Evolutionary conservation across 2,888 invertebrate genomes (phyloP).

Genomic region (Eupithecia insigniata): DNA sequence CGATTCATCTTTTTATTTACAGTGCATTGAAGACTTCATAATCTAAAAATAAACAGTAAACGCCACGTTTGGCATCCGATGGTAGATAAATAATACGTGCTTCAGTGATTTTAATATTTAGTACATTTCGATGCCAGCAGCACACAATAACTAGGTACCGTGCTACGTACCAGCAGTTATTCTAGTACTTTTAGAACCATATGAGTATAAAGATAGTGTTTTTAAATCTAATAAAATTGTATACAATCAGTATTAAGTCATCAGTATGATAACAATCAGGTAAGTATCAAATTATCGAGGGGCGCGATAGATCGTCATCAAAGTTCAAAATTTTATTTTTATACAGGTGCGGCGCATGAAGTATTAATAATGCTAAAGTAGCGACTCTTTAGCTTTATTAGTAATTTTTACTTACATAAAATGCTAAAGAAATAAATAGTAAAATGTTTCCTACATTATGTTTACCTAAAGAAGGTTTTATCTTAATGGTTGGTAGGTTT

Average conservation of each 20-base stretch:
- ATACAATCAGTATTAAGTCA: not conserved
- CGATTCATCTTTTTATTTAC: not conserved
- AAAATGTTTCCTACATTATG: no score
- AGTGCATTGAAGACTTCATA: not conserved
- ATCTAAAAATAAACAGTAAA: not conserved
- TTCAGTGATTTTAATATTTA: slow-evolving; percentile 21
- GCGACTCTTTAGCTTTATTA: no score
- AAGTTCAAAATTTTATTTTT: not conserved
- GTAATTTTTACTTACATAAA: not conserved
- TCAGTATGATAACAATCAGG: no score
- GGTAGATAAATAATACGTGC: slow-evolving; percentile 25
- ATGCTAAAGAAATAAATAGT: not conserved
- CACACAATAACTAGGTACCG: not conserved
- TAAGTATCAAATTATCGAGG: not conserved
- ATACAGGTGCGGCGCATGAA: no score
- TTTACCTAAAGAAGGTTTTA: no score
- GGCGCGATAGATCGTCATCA: not conserved
- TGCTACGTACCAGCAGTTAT: not conserved
- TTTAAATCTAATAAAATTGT: not conserved
- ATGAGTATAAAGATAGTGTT: slow-evolving; percentile 2
- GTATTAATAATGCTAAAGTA: no score
- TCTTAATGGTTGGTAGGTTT: no score
- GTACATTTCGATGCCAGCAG: slow-evolving; percentile 11
- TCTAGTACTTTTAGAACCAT: not conserved
- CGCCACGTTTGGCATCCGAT: slow-evolving; percentile 18